phyloP scores from a whole-genome alignment of 2,888 invertebrate species.

The Metalampra italica region DNA sequence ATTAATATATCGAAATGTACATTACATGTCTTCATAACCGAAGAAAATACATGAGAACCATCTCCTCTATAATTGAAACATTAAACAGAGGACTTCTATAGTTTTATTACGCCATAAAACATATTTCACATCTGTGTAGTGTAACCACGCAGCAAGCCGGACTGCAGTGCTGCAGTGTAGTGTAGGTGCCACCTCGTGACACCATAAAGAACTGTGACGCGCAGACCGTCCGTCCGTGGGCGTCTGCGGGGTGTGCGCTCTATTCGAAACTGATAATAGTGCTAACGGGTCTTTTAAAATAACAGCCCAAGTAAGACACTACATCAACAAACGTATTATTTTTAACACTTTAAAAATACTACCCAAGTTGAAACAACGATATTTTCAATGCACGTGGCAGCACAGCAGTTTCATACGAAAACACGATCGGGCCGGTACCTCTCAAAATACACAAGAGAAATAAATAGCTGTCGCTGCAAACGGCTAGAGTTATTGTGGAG shows the following conservation, averaged over 20 bases:
- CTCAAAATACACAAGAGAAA: slow-evolving; percentile 26
- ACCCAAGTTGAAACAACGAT: not conserved
- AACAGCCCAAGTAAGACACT: slow-evolving; percentile 1
- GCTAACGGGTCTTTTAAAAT: slow-evolving; percentile 18
- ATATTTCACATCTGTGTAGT: not conserved
- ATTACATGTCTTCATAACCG: not conserved
- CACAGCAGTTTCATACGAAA: slow-evolving; percentile 1
- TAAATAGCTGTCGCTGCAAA: slow-evolving; percentile 30
- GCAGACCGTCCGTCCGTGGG: slow-evolving; percentile 42
- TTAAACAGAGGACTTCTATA: not conserved
- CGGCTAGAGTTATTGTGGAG: slow-evolving; percentile 39
- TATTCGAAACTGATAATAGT: slow-evolving; percentile 10
- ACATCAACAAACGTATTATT: not conserved
- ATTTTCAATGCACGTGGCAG: not conserved
- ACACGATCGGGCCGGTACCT: slow-evolving; percentile 3
- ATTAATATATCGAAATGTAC: too few relatives aligned
- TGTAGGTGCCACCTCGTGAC: slow-evolving; percentile 38
- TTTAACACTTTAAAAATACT: slow-evolving; percentile 3
- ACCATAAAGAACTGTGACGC: slow-evolving; percentile 32
- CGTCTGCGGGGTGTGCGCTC: slow-evolving; percentile 32
- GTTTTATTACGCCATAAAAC: not conserved
- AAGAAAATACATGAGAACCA: not conserved
- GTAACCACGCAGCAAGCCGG: not conserved
- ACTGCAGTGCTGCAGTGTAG: not conserved
- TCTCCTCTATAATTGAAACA: not conserved